Base-by-base conservation (phyloP, 2,113 vertebrate species). In the Chaetops frenatus region DNA sequence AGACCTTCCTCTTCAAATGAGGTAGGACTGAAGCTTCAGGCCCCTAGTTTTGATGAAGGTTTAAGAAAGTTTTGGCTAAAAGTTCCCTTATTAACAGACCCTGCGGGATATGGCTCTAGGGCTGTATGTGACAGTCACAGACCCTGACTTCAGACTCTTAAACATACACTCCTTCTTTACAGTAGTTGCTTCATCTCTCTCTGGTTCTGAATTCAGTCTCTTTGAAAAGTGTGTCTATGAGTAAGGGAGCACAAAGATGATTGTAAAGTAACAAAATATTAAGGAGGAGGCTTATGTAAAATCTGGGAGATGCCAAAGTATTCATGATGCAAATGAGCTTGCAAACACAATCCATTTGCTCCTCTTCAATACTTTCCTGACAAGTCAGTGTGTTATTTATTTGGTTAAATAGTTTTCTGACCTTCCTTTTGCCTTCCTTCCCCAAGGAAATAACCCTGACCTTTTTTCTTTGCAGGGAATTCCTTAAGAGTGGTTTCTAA, bases 351-450 rank as follows among this genome's bases (percentile, higher is more conserved):
- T 21, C 69, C 61, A 79, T 89, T 81, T 83, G 83, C 42, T 92
- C 36, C 22, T 38, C 83, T 96, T 86, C 77, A 90, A n/a, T 66
- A 84, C 36, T 62, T 92, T 54, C 50, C 44, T 86, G 89, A 88
- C 71, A 86, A 71, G 76, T 95, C 36, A 72, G 78, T 11, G 1
- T 5, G 5, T 83, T 84, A 81, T 88, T 96, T 92, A 80, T 88
- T 88, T 88, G 35, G 21, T 79, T 65, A 73, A 95, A 83, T 56
- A 3, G 27, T 81, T 77, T 56, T 35, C 45, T 91, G 74, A 83
- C 87, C 74, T 95, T 94, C 83, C 38, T 69, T 27, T 60, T 81
- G 66, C 78, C 70, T 58, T 72, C 23, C 36, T 80, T 85, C 86
- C 66, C 81, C 14, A 45, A 84, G 85, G 88, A 88, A 94, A 90